phyloP scores from a whole-genome alignment of 2,888 invertebrate genomes.

The Boloria selene region DNA sequence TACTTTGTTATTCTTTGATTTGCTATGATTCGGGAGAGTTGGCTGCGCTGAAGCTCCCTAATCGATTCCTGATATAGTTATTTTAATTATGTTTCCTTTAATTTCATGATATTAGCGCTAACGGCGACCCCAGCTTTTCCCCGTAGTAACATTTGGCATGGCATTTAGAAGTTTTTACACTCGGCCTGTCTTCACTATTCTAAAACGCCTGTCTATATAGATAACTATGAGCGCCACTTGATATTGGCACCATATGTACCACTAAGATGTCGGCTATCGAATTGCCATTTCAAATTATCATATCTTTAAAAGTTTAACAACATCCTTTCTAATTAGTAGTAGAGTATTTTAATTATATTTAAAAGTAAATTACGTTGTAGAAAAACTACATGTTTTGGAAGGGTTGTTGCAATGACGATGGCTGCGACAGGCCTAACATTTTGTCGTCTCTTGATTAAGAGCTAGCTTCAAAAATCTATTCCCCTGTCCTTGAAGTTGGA shows the following conservation, averaged over 20 bases:
- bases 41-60: constrained; percentile 37
- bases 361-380: not conserved
- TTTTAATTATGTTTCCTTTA: constrained; percentile 39
- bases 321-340: constrained; percentile 17
- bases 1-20: constrained; percentile 59
- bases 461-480: constrained; percentile 61
- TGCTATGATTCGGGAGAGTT: constrained; percentile 53
- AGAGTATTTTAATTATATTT: not conserved
- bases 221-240: constrained; percentile 26
- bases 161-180: constrained; percentile 65
- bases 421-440: constrained; percentile 19
- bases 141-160: constrained; percentile 68
- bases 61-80: constrained; percentile 35
- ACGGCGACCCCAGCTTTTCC: constrained; percentile 63
- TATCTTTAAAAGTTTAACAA: constrained; percentile 5
- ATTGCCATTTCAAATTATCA: not conserved
- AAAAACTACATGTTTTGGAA: constrained; percentile 17
- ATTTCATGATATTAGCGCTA: constrained; percentile 55
- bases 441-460: constrained; percentile 37
- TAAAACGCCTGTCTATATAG: constrained; percentile 46
- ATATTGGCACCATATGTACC: not conserved
- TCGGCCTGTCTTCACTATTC: constrained; percentile 59
- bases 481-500: constrained; percentile 68
- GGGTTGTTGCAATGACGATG: constrained; percentile 24
- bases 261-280: constrained; percentile 7